Evolutionary conservation across 2,888 invertebrate genomes (phyloP), one percentile per base, ranked within the genome.

Genomic region (Plagodis pulveraria): DNA sequence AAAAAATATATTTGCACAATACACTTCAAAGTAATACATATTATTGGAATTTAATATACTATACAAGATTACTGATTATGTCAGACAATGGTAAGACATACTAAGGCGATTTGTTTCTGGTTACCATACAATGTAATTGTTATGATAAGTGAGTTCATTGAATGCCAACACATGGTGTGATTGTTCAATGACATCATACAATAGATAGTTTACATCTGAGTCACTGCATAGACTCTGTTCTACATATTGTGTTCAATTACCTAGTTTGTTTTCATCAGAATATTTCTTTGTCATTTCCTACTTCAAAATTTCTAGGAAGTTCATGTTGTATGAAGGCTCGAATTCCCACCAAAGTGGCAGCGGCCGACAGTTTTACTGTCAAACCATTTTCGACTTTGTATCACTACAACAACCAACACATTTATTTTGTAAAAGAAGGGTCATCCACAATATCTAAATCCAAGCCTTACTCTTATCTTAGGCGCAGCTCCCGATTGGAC

Each of bases 281-380:
- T 38, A 41, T 50, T 50, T 32, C 53, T 42, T 36, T 41, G 53
- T 58, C 53, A 58, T 10, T 46, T 46, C 46, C 36, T 50, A 22
- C 22, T 22, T 22, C 1, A 4, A 22, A 22, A 2, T 22, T 22
- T 22, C 22, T 22, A 22, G 22, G 22, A 22, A 22, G 22, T 22
- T 22, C 4, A 22, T 22, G 2, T 22, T 22, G 2, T 22, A 22
- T n/a, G n/a, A n/a, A n/a, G n/a, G n/a, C n/a, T n/a, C n/a, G n/a
- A n/a, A n/a, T n/a, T n/a, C n/a, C n/a, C n/a, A n/a, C n/a, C n/a
- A n/a, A n/a, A n/a, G n/a, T n/a, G n/a, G n/a, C n/a, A n/a, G n/a
- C n/a, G n/a, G n/a, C n/a, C n/a, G 22, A 22, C 22, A 22, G 22
- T 22, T 22, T 22, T 2, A 1, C 22, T 22, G 22, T 22, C 4